Conservation (phyloP, 2,888 invertebrate species). For the Drymonia ruficornis region DNA sequence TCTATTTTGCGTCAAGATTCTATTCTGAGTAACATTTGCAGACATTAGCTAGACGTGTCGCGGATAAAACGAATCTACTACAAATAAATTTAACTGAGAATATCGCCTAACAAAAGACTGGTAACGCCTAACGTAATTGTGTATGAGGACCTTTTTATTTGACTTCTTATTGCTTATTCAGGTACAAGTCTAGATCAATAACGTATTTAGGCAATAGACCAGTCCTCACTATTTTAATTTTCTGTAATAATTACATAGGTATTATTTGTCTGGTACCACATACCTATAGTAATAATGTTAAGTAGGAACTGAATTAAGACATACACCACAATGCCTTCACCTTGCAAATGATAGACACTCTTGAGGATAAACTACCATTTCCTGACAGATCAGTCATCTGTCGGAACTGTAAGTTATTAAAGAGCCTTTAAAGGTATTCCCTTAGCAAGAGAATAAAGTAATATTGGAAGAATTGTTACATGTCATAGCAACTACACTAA, state of each 20-base stretch:
- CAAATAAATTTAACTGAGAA: conserved; percentile 6
- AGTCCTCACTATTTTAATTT: too few relatives aligned
- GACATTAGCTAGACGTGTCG: conserved; percentile 42
- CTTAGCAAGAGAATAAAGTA: neutral
- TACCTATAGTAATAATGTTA: neutral
- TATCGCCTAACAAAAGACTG: neutral
- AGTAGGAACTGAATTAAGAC: neutral
- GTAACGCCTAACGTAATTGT: neutral
- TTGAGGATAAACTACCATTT: conserved; percentile 18
- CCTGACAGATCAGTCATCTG: conserved; percentile 32
- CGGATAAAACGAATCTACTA: conserved; percentile 14
- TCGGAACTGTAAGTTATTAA: conserved; percentile 22
- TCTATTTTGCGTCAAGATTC: conserved; percentile 32
- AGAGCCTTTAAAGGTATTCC: conserved; percentile 18
- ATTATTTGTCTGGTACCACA: neutral
- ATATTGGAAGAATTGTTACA: neutral
- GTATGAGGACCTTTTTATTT: too few relatives aligned
- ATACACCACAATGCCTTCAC: conserved; percentile 8
- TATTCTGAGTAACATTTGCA: conserved; percentile 49
- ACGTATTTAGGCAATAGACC: too few relatives aligned
- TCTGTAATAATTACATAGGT: too few relatives aligned
- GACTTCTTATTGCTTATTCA: too few relatives aligned
- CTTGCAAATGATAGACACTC: conserved; percentile 21
- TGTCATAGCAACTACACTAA: too few relatives aligned
- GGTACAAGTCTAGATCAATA: too few relatives aligned